Base-by-base conservation (phyloP, 1,140 invertebrate species). In the Pseudobourletiella spinata region DNA sequence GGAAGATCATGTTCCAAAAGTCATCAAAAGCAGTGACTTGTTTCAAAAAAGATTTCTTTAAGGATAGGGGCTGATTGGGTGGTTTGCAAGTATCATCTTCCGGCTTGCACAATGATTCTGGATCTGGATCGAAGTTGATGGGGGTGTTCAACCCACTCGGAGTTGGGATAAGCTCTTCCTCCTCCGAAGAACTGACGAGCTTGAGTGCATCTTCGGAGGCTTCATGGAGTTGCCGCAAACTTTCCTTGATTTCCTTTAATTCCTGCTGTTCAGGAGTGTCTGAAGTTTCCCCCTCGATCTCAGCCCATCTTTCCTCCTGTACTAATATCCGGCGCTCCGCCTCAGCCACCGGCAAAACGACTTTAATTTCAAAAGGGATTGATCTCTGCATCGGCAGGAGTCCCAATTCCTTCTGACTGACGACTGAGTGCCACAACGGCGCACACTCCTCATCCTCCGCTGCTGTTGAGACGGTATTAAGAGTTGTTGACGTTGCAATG, bases 1-100 rank as follows among this genome's bases (percentile, higher is more conserved):
- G 66, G 15, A 61, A 52, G 35, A 59, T 50, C 63, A 64, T 64
- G 29, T 68, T 68, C 66, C 66, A 68, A 50, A 64, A 59, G 15
- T 64, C 56, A 28, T 64, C 52, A 43, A 64, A 68, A 3, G 42
- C 16, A 16, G 46, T 26, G n/a, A 68, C 51, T 59, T 67, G 57
- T 16, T 24, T 50, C 3, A 64, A 46, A 46, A 67, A 67, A 18
- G 28, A 20, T 14, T 43, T 46, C 44, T 67, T 67, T 0, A 57
- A 30, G 3, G 65, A 67, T 35, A 16, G n/a, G 2, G 32, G 4
- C 20, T 29, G 14, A 25, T 29, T 20, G 8, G 26, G 25, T 32
- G 1, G 2, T 26, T 43, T 22, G n/a, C 16, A 2, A 16, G 6
- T 24, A 6, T 25, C 42, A 18, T 55, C 50, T 29, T 64, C 52